phyloP scores from a whole-genome alignment of 2,888 invertebrate genomes.

The Pinctada fucata region DNA sequence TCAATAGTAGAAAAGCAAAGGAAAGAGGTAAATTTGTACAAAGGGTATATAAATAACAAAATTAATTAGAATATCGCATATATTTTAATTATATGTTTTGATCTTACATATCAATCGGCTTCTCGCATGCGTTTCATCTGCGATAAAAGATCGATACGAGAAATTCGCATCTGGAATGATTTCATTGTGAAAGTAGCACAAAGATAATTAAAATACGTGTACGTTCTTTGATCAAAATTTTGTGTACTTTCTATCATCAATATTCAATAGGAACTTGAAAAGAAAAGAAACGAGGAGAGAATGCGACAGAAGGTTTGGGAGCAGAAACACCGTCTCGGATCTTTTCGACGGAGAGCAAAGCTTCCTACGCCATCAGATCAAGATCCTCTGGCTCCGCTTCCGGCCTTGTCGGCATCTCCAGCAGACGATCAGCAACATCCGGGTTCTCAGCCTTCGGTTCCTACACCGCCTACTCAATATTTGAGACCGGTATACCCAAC shows the following conservation, averaged over 20 bases:
- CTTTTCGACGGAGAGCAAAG: conserved; percentile 65
- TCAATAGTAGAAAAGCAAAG: conserved; percentile 74
- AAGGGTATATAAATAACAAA: not conserved
- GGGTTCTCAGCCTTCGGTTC: conserved; percentile 32
- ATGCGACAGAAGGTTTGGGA: conserved; percentile 75
- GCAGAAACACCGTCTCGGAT: conserved; percentile 70
- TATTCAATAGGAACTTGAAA: conserved; percentile 71
- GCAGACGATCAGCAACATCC: conserved; percentile 25
- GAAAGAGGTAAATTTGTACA: conserved; percentile 65
- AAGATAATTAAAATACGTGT: no score
- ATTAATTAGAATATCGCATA: no score
- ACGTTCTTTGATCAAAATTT: no score
- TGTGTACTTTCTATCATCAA: no score
- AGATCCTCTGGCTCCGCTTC: conserved; percentile 46
- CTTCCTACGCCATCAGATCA: conserved; percentile 58
- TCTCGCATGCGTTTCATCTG: no score
- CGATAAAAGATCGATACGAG: no score
- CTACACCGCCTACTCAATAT: conserved; percentile 43
- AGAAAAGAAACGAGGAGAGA: conserved; percentile 73
- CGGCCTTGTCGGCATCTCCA: conserved; percentile 12
- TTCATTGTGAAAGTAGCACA: no score
- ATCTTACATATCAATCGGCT: not conserved
- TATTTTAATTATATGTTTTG: not conserved
- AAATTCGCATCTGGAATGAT: no score
- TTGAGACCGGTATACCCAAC: conserved; percentile 48